Evolutionary conservation across 2,113 vertebrate species (phyloP).

Genomic region (Lathamus discolor): DNA sequence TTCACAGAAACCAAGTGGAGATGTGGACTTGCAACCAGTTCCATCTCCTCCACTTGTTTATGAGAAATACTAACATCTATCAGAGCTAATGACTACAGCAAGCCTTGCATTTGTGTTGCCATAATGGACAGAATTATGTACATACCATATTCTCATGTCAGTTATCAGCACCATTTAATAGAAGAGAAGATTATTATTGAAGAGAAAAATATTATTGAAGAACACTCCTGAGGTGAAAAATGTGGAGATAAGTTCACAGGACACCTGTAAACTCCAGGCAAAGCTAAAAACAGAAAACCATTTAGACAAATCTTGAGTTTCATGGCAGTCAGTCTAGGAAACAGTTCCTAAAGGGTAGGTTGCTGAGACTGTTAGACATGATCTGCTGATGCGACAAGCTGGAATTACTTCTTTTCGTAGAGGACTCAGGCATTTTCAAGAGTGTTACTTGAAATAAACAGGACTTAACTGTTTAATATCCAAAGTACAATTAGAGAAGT

Average conservation of each 20-base stretch:
- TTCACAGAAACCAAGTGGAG: background rate
- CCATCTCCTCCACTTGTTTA: background rate
- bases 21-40: background rate
- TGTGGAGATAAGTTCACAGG: background rate
- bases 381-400: background rate
- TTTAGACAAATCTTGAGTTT: background rate
- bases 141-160: background rate
- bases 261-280: background rate
- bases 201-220: background rate
- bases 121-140: accelerated
- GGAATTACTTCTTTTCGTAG: background rate
- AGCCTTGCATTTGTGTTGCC: background rate
- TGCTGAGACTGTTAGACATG: background rate
- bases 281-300: background rate
- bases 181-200: background rate
- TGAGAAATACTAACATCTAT: background rate
- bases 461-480: background rate
- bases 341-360: background rate
- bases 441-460: background rate
- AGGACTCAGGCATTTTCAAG: background rate
- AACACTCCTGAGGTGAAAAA: background rate
- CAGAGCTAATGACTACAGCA: background rate
- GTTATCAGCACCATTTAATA: background rate
- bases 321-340: background rate
- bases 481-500: background rate